Evolutionary conservation across 2,888 invertebrate genomes (phyloP).

Genomic region (Acronicta leporina): DNA sequence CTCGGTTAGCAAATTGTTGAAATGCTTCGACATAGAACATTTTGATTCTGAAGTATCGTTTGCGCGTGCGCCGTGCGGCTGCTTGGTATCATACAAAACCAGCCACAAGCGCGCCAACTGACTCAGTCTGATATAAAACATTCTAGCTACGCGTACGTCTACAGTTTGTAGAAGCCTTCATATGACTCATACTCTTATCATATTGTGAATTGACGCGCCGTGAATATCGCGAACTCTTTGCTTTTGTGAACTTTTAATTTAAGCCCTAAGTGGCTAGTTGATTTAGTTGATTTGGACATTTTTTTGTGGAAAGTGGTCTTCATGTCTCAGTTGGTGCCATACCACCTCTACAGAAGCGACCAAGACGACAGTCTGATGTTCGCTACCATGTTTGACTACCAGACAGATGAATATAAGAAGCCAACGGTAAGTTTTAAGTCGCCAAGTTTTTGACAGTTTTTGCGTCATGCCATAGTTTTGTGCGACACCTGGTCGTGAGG

Average conservation of each 20-base stretch:
- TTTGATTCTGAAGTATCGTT: slow-evolving; percentile 61
- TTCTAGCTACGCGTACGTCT: slow-evolving; percentile 83
- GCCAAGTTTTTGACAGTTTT: slow-evolving; percentile 31
- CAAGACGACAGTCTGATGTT: slow-evolving; percentile 88
- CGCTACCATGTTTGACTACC: slow-evolving; percentile 88
- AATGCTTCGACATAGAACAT: slow-evolving; percentile 75
- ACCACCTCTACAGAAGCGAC: slow-evolving; percentile 82
- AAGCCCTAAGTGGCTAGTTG: slow-evolving; percentile 70
- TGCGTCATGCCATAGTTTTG: slow-evolving; percentile 34
- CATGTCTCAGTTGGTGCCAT: slow-evolving; percentile 91
- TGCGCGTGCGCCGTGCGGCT: slow-evolving; percentile 83
- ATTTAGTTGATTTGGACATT: slow-evolving; percentile 69
- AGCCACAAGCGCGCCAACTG: slow-evolving; percentile 79
- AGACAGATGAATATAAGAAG: slow-evolving; percentile 83
- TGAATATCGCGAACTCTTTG: slow-evolving; percentile 70
- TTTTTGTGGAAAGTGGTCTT: slow-evolving; percentile 80
- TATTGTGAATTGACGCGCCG: slow-evolving; percentile 73
- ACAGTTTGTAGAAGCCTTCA: slow-evolving; percentile 70
- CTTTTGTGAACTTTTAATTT: slow-evolving; percentile 63
- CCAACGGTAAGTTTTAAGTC: slow-evolving; percentile 78
- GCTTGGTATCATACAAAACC: slow-evolving; percentile 83
- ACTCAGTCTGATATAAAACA: slow-evolving; percentile 88
- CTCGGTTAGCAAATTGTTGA: slow-evolving; percentile 78
- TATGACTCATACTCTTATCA: slow-evolving; percentile 86
- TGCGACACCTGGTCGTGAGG: slow-evolving; percentile 56